Percentiles rank a stretch among this genome's conserved stretches.
Evolutionary conservation across 2,888 invertebrate species (phyloP).

Genomic region (Polydesmus complanatus): DNA sequence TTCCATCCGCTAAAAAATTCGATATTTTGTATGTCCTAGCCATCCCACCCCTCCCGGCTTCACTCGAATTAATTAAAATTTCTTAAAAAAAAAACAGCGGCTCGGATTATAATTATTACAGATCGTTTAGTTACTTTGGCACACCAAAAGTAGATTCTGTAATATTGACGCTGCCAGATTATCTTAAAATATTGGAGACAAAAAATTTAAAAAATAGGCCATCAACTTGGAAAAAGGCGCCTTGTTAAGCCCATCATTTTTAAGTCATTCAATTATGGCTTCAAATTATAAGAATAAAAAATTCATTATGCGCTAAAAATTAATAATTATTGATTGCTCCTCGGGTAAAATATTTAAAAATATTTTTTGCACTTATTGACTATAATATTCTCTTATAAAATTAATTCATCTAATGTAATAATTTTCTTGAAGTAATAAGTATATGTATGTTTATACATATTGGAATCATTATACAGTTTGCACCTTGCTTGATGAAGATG

Average conservation of each 20-base stretch:
- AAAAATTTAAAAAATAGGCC: too few species aligned
- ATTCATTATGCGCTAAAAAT: not conserved
- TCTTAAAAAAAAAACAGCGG: too few species aligned
- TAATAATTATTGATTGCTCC: not conserved
- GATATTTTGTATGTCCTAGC: not conserved
- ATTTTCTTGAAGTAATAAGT: too few species aligned
- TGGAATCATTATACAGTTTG: not conserved
- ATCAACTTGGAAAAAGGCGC: too few species aligned
- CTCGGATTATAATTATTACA: not conserved
- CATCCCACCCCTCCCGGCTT: too few species aligned
- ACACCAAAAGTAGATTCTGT: not conserved
- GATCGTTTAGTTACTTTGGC: not conserved
- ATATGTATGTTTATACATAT: too few species aligned
- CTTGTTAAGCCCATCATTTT: not conserved
- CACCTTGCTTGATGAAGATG: not conserved
- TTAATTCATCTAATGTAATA: too few species aligned
- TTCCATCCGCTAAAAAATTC: not conserved
- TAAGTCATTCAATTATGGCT: not conserved
- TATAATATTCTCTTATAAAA: not conserved
- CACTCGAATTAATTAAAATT: too few species aligned
- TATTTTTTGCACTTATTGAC: not conserved
- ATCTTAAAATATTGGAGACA: too few species aligned
- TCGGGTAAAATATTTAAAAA: not conserved
- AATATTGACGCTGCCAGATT: not conserved
- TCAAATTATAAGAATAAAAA: not conserved